These are phyloP conservation scores for Chydorus sphaericus DNA, from an alignment of 2,888 invertebrate genomes.

Conservation along the genomic window DNA sequence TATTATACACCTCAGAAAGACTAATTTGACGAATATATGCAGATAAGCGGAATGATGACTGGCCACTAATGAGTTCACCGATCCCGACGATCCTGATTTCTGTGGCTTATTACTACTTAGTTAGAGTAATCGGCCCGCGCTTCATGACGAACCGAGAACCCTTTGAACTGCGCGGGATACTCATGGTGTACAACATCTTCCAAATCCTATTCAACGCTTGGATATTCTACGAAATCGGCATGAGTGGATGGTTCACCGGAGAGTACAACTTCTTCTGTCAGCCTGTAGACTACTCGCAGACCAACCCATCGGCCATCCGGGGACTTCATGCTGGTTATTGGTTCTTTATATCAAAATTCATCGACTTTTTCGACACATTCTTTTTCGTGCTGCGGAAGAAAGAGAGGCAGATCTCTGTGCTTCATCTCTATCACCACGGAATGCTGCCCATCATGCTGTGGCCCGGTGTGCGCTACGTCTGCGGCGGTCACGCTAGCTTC, in stretches of 20 bases:
- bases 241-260: background rate
- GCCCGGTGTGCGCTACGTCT: background rate
- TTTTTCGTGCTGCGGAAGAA: constrained; percentile 1
- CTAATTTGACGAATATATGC: no score
- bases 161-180: background rate
- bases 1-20: no score
- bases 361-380: background rate
- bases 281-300: background rate
- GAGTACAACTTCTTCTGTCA: background rate
- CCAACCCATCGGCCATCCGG: background rate
- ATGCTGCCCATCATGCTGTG: background rate
- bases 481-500: background rate
- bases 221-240: background rate
- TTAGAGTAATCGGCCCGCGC: background rate
- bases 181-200: background rate
- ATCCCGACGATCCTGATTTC: background rate
- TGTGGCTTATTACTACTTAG: background rate
- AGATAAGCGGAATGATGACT: background rate
- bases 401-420: background rate
- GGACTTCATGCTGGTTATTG: background rate
- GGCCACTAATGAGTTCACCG: background rate
- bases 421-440: background rate
- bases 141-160: background rate
- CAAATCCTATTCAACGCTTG: background rate
- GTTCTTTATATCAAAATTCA: background rate